These are phyloP conservation scores for Thaumetopoea pityocampa DNA, from an alignment of 1,140 invertebrate genomes.

Conservation along the genomic window DNA sequence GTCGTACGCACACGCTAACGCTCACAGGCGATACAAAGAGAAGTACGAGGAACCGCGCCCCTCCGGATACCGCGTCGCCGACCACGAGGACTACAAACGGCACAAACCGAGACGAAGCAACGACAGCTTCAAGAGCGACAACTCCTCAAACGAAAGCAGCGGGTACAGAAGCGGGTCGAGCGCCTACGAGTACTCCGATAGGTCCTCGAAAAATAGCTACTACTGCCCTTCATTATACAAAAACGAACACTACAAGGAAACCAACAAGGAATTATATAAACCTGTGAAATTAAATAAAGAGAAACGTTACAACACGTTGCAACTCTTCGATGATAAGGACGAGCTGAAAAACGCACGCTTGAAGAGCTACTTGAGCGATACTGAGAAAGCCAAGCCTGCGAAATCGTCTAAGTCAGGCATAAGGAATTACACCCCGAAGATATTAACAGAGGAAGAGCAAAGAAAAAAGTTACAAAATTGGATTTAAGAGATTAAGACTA, in stretches of 20 bases:
- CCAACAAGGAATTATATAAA: conserved; percentile 72
- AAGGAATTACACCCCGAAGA: conserved; percentile 82
- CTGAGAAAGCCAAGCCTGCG: conserved; percentile 68
- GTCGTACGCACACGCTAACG: conserved; percentile 56
- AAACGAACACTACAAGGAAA: conserved; percentile 72
- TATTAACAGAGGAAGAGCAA: conserved; percentile 72
- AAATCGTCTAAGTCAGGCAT: conserved; percentile 78
- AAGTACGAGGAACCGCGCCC: conserved; percentile 48
- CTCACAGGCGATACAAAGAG: conserved; percentile 47
- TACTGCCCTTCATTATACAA: conserved; percentile 70
- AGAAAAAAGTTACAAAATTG: conserved; percentile 63
- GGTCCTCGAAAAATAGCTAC: conserved; percentile 61
- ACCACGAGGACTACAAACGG: conserved; percentile 53
- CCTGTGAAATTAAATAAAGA: conserved; percentile 73
- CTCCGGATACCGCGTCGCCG: conserved; percentile 36
- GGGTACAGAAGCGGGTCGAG: conserved; percentile 67
- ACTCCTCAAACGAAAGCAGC: conserved; percentile 62
- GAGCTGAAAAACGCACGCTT: conserved; percentile 78
- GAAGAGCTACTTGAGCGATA: conserved; percentile 78
- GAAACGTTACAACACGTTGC: conserved; percentile 63
- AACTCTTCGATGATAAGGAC: conserved; percentile 68
- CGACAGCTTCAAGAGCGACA: conserved; percentile 63
- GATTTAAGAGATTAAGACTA: conserved; percentile 58
- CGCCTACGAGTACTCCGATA: conserved; percentile 51
- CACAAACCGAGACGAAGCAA: conserved; percentile 51